A percentile compares a stretch with the other conserved stretches of the same genome.
phyloP scores from a whole-genome alignment of 1,140 invertebrate species.

The Papilio xuthus region DNA sequence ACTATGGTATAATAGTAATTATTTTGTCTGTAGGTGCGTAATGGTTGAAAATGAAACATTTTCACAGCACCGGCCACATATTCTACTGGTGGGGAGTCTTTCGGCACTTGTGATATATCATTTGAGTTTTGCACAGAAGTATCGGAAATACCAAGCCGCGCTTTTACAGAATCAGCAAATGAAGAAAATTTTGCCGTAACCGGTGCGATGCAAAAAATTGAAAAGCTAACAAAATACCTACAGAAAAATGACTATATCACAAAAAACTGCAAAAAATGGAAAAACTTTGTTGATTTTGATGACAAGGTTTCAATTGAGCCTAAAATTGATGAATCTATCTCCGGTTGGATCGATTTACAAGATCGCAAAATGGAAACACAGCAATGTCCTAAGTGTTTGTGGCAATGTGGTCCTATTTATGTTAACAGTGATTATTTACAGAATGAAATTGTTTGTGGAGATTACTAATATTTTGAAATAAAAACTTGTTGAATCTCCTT shows the following conservation, averaged over 20 bases:
- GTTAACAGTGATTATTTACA: constrained; percentile 62
- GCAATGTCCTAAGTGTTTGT: constrained; percentile 74
- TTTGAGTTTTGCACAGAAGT: constrained; percentile 63
- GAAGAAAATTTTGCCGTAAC: constrained; percentile 46
- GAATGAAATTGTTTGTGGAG: constrained; percentile 53
- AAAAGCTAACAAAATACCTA: constrained; percentile 75
- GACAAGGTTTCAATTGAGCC: constrained; percentile 46
- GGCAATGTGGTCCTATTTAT: constrained; percentile 74
- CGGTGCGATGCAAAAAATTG: constrained; percentile 73
- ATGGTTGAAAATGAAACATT: constrained; percentile 67
- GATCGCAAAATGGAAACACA: constrained; percentile 42
- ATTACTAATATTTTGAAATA: constrained; percentile 46
- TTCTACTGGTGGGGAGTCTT: constrained; percentile 50
- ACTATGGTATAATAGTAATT: constrained; percentile 12
- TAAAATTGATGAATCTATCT: constrained; percentile 39
- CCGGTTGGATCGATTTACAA: constrained; percentile 61
- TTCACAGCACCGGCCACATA: constrained; percentile 63
- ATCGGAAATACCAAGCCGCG: constrained; percentile 53
- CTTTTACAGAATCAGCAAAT: constrained; percentile 56
- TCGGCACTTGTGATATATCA: constrained; percentile 53
- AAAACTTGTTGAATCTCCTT: constrained; percentile 24
- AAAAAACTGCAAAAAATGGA: constrained; percentile 65
- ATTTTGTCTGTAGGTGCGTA: constrained; percentile 69
- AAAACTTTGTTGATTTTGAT: constrained; percentile 53
- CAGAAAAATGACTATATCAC: constrained; percentile 49